Base-by-base conservation (phyloP, 2,888 invertebrate genomes). In the Phaedon cochleariae region DNA sequence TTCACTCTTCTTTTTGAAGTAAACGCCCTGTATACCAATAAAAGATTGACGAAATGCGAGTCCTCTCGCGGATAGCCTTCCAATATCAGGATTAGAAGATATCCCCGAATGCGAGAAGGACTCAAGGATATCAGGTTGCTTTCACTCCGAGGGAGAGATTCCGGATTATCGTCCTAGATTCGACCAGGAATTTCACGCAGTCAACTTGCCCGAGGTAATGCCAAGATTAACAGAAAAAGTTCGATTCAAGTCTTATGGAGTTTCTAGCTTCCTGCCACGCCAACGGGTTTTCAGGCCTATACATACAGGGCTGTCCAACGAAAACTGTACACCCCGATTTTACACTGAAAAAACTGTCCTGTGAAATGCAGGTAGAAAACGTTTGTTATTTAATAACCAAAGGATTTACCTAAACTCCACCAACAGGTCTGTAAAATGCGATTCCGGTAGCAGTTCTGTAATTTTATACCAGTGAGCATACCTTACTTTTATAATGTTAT, bases 211-310 rank as follows among this genome's bases (percentile, higher is more conserved):
- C 58, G 54, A 66, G 66, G 69, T 67, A 67, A 69, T 64, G 49
- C 64, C 59, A 54, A 67, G 69, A 69, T 69, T 69, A 69, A 67
- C 69, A 69, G 59, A 69, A 69, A 69, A 69, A 69, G 63, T 69
- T 66, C 62, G 60, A 69, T 69, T 59, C 64, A 64, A 62, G 61
- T 67, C 66, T 64, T 69, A 69, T 64, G 46, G 62, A 67, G 61
- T 67, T 69, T 66, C 49, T 57, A 12, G n/a, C 15, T 15, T 41
- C 12, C 15, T 15, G 4, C 12, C n/a, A 12, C 41, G 15, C 15
- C n/a, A 15, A 3, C n/a, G 41, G 15, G 15, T 41, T 41, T 12
- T 1, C 2, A 41, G 10, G 41, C 6, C 34, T 34, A 10, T 10
- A 10, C 6, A n/a, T n/a, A n/a, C n/a, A n/a, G n/a, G n/a, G n/a